Percentiles rank a stretch among this genome's conserved stretches.
Evolutionary conservation across 2,113 vertebrate species (phyloP).

Genomic region (Myiagra hebetior): DNA sequence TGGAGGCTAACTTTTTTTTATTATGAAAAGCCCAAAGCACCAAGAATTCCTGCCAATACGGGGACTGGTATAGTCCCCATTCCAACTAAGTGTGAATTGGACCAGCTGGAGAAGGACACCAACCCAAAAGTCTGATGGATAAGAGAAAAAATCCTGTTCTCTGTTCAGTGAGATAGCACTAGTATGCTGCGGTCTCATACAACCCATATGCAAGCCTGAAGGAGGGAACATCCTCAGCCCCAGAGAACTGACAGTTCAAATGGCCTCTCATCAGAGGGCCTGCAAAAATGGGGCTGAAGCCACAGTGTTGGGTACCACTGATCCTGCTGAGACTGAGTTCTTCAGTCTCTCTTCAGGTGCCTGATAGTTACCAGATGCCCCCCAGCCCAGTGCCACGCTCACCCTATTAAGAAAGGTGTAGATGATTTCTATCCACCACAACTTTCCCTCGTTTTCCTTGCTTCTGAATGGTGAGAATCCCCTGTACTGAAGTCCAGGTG

Average conservation of each 20-base stretch:
- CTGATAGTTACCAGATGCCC: neutral
- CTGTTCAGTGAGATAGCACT: neutral
- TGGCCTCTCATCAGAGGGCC: neutral
- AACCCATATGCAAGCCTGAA: neutral
- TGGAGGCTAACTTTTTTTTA: neutral
- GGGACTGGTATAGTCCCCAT: neutral
- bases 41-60: neutral
- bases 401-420: neutral
- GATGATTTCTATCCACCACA: neutral
- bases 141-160: neutral
- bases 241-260: neutral
- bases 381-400: neutral
- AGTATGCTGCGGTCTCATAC: rapidly evolving
- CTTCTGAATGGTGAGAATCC: neutral
- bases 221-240: neutral
- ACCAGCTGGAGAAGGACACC: neutral
- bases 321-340: neutral
- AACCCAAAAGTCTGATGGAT: neutral
- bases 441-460: neutral
- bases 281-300: neutral
- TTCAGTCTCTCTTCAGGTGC: neutral
- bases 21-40: neutral
- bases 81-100: neutral
- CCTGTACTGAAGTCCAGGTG: neutral
- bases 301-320: neutral